Evolutionary conservation across 2,113 vertebrate genomes (phyloP), one percentile per base, ranked within the genome.

Genomic region (Oxygymnocypris stewartii): DNA sequence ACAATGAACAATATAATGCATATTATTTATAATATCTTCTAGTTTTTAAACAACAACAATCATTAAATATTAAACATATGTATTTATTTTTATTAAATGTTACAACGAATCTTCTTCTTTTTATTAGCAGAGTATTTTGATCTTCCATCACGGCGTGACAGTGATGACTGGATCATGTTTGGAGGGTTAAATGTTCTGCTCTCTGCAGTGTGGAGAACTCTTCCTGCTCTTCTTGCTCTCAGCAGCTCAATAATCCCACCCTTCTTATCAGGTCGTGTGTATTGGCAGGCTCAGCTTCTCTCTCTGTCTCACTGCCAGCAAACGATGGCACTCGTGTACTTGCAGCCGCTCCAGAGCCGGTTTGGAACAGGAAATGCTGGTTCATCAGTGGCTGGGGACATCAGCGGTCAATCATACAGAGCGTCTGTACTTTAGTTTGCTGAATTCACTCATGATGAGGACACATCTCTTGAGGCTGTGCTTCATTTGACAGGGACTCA

Each of bases 331-430:
- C 28, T 25, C 8, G 0, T 44, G 31, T 61, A 25, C 18, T 51
- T 37, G 28, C 37, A 54, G 54, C 63, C 11, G 78, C 31, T 40
- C 12, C 40, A 82, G 80, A 37, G 63, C 23, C n/a, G 31, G 90
- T 93, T 89, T 92, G 92, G 92, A 93, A 89, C 89, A 92, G 93
- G 91, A 89, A 93, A 91, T 92, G 92, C 93, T 92, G 92, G 91
- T 93, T 93, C 92, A 93, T 93, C 93, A 93, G 90, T 87, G 88
- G 76, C 90, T 94, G 92, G 94, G 90, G 86, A 84, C 88, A 71
- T 82, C 80, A 71, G 61, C 80, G 71, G 80, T 71, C 80, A 51
- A 47, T 71, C 80, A 69, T 4, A 71, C 3, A 35, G 25, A 23
- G 8, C 4, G n/a, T 79, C 37, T 40, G 54, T 23, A 37, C 31